Percentiles rank a stretch among this genome's conserved stretches.
Conservation (phyloP, 2,888 invertebrate species). For the Andrena minutula region DNA sequence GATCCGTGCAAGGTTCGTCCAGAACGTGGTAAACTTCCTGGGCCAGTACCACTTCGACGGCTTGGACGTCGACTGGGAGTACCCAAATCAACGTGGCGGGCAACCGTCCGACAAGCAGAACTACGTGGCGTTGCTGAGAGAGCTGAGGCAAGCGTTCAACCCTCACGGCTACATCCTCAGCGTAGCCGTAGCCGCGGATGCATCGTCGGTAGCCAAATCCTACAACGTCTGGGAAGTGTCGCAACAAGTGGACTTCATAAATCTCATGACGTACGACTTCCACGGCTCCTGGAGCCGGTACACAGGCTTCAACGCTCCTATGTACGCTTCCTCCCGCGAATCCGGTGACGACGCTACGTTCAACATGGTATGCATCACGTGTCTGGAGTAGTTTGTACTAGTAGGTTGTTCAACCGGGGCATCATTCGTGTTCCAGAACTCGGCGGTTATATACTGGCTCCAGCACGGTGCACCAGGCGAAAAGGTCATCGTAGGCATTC, state of each 20-base stretch:
- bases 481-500: conserved; percentile 90
- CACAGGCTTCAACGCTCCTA: neutral
- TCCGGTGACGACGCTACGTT: conserved; percentile 76
- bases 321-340: conserved; percentile 68
- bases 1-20: conserved; percentile 86
- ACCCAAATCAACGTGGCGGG: conserved; percentile 87
- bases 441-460: conserved; percentile 86
- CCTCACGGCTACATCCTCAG: conserved; percentile 82
- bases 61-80: conserved; percentile 91
- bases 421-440: conserved; percentile 78
- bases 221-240: conserved; percentile 88
- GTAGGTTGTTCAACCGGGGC: neutral
- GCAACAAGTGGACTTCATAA: conserved; percentile 89
- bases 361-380: conserved; percentile 84
- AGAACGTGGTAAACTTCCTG: conserved; percentile 86
- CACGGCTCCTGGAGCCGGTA: neutral
- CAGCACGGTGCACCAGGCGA: conserved; percentile 87
- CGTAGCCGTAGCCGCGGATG: conserved; percentile 86
- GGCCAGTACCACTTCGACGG: conserved; percentile 89
- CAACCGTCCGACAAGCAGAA: conserved; percentile 85
- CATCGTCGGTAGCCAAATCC: conserved; percentile 85
- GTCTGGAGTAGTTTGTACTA: neutral
- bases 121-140: conserved; percentile 86
- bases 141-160: conserved; percentile 86
- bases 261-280: conserved; percentile 68